Percentiles rank a stretch among this genome's conserved stretches.
Evolutionary conservation across 2,888 invertebrate species (phyloP).

Genomic region (Drosophila formosana): DNA sequence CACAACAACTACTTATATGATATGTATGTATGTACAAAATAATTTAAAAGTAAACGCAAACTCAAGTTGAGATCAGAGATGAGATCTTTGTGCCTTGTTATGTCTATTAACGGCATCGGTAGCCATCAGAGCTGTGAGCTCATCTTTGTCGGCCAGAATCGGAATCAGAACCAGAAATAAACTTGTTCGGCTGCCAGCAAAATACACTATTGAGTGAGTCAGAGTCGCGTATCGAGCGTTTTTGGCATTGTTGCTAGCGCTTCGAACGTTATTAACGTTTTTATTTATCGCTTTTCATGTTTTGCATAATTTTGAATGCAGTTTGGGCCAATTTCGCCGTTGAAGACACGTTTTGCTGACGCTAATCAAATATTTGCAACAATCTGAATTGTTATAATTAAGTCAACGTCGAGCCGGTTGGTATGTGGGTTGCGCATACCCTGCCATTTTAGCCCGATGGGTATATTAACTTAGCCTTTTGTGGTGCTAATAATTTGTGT

Average conservation of each 20-base stretch:
- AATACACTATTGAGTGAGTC: constrained; percentile 36
- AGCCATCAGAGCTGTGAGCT: constrained; percentile 55
- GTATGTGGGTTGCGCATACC: constrained; percentile 37
- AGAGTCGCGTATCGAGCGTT: constrained; percentile 24
- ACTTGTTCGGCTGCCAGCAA: constrained; percentile 43
- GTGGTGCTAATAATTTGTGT: background rate
- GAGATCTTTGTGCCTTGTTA: constrained; percentile 13
- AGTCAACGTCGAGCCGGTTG: background rate
- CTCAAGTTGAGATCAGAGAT: constrained; percentile 20
- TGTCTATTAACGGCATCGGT: constrained; percentile 60
- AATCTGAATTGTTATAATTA: constrained; percentile 23
- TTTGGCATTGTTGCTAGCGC: constrained; percentile 43
- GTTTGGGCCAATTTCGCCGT: constrained; percentile 25
- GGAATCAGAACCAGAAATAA: constrained; percentile 35
- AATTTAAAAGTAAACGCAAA: constrained; percentile 26
- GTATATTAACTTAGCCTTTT: background rate
- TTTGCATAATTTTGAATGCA: constrained; percentile 60
- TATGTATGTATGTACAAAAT: constrained; percentile 23
- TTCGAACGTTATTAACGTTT: constrained; percentile 11
- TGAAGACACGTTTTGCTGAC: constrained; percentile 55
- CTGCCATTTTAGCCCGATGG: background rate
- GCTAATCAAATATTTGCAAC: constrained; percentile 35
- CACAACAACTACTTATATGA: constrained; percentile 6
- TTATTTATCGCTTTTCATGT: constrained; percentile 29
- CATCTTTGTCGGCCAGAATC: constrained; percentile 49